Evolutionary conservation across 2,888 invertebrate genomes (phyloP), one percentile per base, ranked within the genome.

Genomic region (Euzophera pinguis): DNA sequence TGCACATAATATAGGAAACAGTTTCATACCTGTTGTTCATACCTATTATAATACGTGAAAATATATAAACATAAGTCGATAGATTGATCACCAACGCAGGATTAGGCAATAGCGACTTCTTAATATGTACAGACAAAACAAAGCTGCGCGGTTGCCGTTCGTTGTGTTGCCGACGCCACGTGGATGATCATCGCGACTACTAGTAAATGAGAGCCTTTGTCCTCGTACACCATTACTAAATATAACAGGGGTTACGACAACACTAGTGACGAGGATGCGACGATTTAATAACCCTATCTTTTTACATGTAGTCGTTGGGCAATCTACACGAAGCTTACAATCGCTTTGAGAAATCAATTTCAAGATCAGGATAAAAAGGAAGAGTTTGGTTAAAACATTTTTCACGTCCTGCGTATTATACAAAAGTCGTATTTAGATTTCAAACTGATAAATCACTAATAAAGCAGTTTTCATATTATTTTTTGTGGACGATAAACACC

Each of bases 41-140:
- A n/a, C n/a, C n/a, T 3, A 64, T 73, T 72, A 72, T 64, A 71
- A 63, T 72, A 75, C 71, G 74, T 75, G 75, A 80, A 78, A 79
- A 76, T 75, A 71, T 70, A 74, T 71, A 66, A 63, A 65, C 67
- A 41, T 9, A 73, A 73, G 59, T 60, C 67, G 72, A 71, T 74
- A 75, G 66, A 64, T 67, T 70, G 76, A 76, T 71, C 77, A 76
- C 64, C 51, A 12, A 32, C 35, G 13, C 22, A 50, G 17, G 22
- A 12, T 12, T 12, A 38, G 14, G 39, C n/a, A 42, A 43, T 50
- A 34, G 48, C 43, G 54, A 47, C 38, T 35, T 35, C 50, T 8
- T 48, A 17, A 12, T 37, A 48, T n/a, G 14, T 22, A 13, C 32
- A 17, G 27, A 48, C 17, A 35, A 17, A 16, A 37, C n/a, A 47